Conservation (phyloP, 2,113 vertebrate species). For the Neotoma lepida region DNA sequence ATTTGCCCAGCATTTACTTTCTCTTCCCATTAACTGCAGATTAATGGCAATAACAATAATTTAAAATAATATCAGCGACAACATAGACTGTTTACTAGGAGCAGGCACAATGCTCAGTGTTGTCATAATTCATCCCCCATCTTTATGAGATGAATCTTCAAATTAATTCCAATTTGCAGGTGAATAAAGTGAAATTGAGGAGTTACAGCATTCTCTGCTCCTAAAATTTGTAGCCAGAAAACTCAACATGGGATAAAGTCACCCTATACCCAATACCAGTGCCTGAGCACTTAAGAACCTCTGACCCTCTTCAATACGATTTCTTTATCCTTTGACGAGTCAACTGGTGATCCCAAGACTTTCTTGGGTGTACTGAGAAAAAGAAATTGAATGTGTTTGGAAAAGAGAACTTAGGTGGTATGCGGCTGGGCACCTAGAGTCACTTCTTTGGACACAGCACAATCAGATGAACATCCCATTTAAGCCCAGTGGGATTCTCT, state of each 20-base stretch:
- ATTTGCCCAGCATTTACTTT: conserved; percentile 4
- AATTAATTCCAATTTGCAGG: background rate
- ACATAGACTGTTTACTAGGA: background rate
- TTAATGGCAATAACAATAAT: background rate
- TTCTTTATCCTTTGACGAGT: background rate
- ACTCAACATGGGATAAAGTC: background rate
- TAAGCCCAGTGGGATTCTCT: background rate
- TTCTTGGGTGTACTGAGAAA: background rate
- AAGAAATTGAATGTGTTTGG: conserved; percentile 8
- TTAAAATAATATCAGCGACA: background rate
- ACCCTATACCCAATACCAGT: background rate
- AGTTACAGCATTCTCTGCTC: background rate
- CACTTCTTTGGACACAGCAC: background rate
- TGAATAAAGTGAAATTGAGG: conserved; percentile 25
- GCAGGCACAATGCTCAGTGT: background rate
- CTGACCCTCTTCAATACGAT: background rate
- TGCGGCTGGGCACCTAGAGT: background rate
- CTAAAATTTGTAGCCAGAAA: conserved; percentile 25
- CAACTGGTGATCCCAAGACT: background rate
- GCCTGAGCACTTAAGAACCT: background rate
- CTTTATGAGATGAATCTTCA: background rate
- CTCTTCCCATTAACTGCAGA: background rate
- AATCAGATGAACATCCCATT: background rate
- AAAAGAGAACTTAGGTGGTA: background rate
- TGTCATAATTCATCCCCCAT: background rate